Conservation (phyloP, 1,140 invertebrate genomes). For the Andricus grossulariae region DNA sequence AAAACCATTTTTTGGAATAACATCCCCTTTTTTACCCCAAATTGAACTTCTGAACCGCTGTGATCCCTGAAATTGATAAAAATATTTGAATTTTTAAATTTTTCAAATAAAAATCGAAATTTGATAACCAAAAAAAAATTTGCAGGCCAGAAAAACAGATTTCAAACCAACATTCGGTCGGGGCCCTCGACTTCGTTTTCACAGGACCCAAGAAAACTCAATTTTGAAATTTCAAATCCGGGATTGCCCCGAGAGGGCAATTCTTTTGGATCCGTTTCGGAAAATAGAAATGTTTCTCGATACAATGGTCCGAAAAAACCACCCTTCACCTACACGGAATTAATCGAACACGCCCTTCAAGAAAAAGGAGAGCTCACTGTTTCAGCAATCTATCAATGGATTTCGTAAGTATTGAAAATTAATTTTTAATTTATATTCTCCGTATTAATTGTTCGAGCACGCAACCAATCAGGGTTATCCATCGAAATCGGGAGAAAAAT, state of each 20-base stretch:
- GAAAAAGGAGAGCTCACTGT: conserved; percentile 91
- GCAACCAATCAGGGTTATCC: too few relatives aligned
- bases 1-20: too few relatives aligned
- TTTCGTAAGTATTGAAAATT: conserved; percentile 85
- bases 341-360: conserved; percentile 89
- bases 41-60: too few relatives aligned
- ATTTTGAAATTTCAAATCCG: neutral
- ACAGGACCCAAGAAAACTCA: conserved; percentile 46
- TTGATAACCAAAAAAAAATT: too few relatives aligned
- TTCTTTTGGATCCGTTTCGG: conserved; percentile 33
- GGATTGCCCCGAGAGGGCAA: neutral
- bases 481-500: too few relatives aligned
- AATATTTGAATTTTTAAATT: too few relatives aligned
- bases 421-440: conserved; percentile 30
- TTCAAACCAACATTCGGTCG: conserved; percentile 22
- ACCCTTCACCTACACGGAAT: conserved; percentile 90
- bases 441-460: neutral
- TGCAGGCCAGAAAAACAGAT: conserved; percentile 39
- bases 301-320: conserved; percentile 82
- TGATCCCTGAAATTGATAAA: too few relatives aligned
- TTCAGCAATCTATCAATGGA: conserved; percentile 94
- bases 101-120: too few relatives aligned
- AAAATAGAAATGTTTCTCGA: conserved; percentile 56
- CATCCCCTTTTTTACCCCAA: too few relatives aligned
- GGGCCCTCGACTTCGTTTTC: conserved; percentile 35